phyloP scores from a whole-genome alignment of 1,140 invertebrate species.

The Bombus fervidus region DNA sequence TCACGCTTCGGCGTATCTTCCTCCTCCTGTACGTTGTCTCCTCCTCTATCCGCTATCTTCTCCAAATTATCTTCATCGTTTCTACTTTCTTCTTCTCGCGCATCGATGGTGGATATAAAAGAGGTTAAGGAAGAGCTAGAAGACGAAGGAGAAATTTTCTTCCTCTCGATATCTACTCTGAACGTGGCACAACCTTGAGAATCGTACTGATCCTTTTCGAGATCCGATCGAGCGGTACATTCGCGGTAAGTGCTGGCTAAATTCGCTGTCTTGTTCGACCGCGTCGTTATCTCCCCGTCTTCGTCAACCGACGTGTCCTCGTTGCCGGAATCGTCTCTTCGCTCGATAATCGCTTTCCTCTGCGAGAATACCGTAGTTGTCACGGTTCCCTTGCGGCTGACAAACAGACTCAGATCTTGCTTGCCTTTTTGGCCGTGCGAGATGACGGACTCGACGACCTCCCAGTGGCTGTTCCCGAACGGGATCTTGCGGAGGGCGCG shows the following conservation, averaged over 20 bases:
- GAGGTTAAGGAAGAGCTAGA: too few relatives aligned
- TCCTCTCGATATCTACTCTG: not conserved
- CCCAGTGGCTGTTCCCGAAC: not conserved
- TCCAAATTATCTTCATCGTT: not conserved
- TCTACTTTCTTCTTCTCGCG: not conserved
- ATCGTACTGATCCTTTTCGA: too few relatives aligned
- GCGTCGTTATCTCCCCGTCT: constrained; percentile 4
- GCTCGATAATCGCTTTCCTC: not conserved
- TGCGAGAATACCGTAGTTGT: constrained; percentile 9
- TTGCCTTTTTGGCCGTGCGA: not conserved
- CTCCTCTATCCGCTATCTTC: not conserved
- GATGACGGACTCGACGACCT: not conserved
- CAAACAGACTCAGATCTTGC: not conserved
- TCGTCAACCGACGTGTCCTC: not conserved
- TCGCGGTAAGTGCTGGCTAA: not conserved
- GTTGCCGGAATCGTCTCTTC: not conserved
- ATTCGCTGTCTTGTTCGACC: too few relatives aligned
- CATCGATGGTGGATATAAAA: too few relatives aligned
- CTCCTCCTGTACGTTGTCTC: too few relatives aligned
- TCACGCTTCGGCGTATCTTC: not conserved
- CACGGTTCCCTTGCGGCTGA: not conserved
- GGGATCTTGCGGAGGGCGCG: constrained; percentile 39
- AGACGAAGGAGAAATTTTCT: too few relatives aligned
- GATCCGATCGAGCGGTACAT: not conserved
- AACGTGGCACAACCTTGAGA: not conserved